Conservation (phyloP, 2,113 vertebrate genomes). For the Datnioides undecimradiatus region DNA sequence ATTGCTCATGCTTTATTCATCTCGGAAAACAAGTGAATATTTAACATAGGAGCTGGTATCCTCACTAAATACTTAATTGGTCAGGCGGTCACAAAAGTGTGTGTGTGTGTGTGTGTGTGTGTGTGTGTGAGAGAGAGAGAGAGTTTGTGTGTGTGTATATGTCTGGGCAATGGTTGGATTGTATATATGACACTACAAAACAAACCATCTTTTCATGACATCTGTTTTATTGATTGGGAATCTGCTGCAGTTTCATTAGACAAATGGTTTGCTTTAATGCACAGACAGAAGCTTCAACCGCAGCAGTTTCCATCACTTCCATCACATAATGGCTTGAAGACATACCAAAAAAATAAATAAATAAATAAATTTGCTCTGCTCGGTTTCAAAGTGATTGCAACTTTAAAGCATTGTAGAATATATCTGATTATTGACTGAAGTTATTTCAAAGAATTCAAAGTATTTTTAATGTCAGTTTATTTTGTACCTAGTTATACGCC, state of each 20-base stretch:
- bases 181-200: neutral
- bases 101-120: slow-evolving; percentile 19
- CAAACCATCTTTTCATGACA: neutral
- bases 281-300: neutral
- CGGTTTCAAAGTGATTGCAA: neutral
- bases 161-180: neutral
- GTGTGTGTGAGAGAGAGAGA: no score
- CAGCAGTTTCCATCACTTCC: neutral
- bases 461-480: neutral
- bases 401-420: neutral
- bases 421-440: neutral
- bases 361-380: neutral
- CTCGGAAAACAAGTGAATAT: slow-evolving; percentile 83
- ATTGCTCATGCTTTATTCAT: slow-evolving; percentile 85
- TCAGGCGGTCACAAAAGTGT: slow-evolving; percentile 67
- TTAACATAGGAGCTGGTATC: slow-evolving; percentile 79
- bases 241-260: neutral
- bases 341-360: neutral
- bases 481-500: neutral
- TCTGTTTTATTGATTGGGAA: neutral
- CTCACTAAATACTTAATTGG: slow-evolving; percentile 84
- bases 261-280: neutral
- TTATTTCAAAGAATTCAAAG: neutral
- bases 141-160: neutral
- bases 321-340: neutral